phyloP scores from a whole-genome alignment of 1,140 invertebrate genomes.

The Anastatus disparis region DNA sequence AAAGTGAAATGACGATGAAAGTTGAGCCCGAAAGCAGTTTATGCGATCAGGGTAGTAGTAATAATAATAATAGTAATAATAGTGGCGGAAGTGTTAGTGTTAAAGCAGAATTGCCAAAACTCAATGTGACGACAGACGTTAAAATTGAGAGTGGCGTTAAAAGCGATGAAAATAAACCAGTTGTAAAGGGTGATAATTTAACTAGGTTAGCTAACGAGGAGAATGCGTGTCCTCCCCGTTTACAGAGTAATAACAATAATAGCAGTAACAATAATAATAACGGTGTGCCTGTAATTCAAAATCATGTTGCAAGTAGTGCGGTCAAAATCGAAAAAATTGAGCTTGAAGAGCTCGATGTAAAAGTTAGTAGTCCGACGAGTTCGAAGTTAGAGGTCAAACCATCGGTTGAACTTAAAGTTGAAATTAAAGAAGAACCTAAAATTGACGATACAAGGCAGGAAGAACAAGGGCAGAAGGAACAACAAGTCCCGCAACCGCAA shows the following conservation, averaged over 20 bases:
- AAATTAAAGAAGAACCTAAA: conserved; percentile 53
- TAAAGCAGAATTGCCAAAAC: not conserved
- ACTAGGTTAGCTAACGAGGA: conserved; percentile 52
- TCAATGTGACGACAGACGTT: conserved; percentile 13
- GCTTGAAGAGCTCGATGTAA: conserved; percentile 27
- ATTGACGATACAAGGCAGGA: conserved; percentile 63
- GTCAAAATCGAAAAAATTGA: conserved; percentile 52
- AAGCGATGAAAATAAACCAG: conserved; percentile 49
- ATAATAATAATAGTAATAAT: too few relatives aligned
- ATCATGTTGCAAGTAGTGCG: conserved; percentile 59
- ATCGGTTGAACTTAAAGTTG: conserved; percentile 47
- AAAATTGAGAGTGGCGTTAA: conserved; percentile 11
- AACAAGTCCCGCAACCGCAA: not conserved
- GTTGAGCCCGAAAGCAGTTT: conserved; percentile 9
- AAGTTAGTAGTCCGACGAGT: too few relatives aligned
- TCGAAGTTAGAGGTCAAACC: conserved; percentile 10
- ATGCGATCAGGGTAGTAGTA: conserved; percentile 20
- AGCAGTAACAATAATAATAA: conserved; percentile 54
- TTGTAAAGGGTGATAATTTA: conserved; percentile 47
- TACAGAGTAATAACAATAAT: conserved; percentile 52
- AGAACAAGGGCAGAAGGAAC: not conserved
- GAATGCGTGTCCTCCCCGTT: conserved; percentile 36
- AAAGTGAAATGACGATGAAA: conserved; percentile 16
- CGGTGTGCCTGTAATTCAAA: conserved; percentile 63
- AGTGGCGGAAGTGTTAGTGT: not conserved